These are phyloP conservation scores for Lasioglossum marginatum DNA, from an alignment of 2,888 invertebrate species.

Conservation along the genomic window DNA sequence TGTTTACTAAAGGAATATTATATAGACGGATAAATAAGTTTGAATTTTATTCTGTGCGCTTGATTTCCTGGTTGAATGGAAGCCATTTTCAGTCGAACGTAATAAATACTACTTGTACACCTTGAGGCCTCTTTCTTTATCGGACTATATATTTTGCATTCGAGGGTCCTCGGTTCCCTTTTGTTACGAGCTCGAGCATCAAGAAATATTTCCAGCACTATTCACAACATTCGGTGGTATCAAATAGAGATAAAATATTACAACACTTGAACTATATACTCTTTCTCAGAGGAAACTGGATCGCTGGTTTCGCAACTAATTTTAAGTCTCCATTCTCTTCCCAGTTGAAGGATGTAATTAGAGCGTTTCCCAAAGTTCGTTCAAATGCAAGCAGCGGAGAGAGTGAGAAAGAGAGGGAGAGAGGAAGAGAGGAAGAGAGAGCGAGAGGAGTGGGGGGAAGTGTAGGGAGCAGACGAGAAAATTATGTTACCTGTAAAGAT, in stretches of 20 bases:
- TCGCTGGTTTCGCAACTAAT: slow-evolving; percentile 61
- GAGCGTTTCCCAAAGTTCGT: slow-evolving; percentile 62
- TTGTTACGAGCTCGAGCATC: background rate
- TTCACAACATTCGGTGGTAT: slow-evolving; percentile 16
- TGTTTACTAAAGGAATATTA: background rate
- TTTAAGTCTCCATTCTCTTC: slow-evolving; percentile 64
- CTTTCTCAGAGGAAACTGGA: slow-evolving; percentile 51
- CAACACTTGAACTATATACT: slow-evolving; percentile 35
- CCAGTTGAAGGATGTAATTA: slow-evolving; percentile 67
- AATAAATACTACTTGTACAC: background rate
- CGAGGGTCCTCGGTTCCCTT: background rate
- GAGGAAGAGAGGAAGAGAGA: background rate
- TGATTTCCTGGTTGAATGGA: background rate
- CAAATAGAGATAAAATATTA: slow-evolving; percentile 38
- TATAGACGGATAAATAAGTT: background rate
- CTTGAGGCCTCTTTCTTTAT: background rate
- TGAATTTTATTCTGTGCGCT: background rate
- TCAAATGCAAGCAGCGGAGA: slow-evolving; percentile 32
- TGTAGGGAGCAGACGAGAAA: slow-evolving; percentile 33
- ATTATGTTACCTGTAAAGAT: slow-evolving; percentile 53
- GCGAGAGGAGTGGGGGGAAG: background rate
- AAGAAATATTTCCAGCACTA: background rate
- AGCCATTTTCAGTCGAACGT: background rate
- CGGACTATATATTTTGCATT: background rate
- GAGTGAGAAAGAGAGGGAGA: too few species aligned